A percentile compares a stretch with the other conserved stretches of the same genome.
Conservation (phyloP, 2,113 vertebrate species). For the Onychostruthus taczanowskii region DNA sequence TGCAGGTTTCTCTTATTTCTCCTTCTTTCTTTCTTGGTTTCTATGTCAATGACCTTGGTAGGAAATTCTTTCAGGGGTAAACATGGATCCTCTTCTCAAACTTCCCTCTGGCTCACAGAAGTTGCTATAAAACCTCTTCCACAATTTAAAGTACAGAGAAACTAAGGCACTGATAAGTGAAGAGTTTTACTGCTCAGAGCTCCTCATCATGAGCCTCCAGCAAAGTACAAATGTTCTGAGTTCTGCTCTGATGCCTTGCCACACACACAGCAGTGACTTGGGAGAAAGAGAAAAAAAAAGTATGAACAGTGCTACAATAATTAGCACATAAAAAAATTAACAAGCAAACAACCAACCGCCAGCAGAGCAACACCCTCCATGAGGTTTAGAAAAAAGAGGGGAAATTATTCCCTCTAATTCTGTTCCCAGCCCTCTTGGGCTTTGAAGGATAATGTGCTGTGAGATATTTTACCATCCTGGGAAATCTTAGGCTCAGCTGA, state of each 20-base stretch:
- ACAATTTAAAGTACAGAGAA: not conserved
- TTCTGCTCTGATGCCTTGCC: not conserved
- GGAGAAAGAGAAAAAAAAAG: not conserved
- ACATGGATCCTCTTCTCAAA: not conserved
- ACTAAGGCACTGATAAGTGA: not conserved
- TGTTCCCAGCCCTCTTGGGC: not conserved
- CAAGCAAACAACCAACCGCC: not conserved
- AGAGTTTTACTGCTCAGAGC: not conserved
- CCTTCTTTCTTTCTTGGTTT: not conserved
- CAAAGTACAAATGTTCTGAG: not conserved
- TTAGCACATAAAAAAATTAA: not conserved
- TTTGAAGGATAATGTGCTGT: not conserved
- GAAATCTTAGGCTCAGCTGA: not conserved
- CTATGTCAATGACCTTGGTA: accelerated
- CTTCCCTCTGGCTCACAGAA: not conserved
- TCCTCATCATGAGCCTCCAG: not conserved
- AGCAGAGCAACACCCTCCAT: not conserved
- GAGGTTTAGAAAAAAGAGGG: not conserved
- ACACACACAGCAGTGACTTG: not conserved
- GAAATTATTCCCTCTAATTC: not conserved
- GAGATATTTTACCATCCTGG: not conserved
- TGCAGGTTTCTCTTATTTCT: not conserved
- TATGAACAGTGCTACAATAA: not conserved
- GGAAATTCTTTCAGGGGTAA: not conserved
- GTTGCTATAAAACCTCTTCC: not conserved